Conservation (phyloP, 2,888 invertebrate genomes). For the Thera britannica region DNA sequence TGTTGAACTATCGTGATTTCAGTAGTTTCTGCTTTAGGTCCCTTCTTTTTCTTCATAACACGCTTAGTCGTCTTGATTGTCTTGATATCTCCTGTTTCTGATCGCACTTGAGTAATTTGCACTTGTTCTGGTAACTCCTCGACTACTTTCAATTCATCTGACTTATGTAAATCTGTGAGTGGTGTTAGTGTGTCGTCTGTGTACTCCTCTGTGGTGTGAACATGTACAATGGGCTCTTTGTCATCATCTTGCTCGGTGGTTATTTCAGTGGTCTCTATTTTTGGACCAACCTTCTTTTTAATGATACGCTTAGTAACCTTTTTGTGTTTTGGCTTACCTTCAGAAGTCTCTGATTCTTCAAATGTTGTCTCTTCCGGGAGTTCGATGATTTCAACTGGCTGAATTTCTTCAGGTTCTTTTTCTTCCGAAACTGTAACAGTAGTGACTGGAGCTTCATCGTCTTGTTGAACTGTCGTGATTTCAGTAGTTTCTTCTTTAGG, state of each 20-base stretch:
- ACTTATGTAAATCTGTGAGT: slow-evolving; percentile 31
- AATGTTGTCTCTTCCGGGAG: slow-evolving; percentile 19
- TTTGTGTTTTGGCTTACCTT: slow-evolving; percentile 41
- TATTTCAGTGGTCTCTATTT: slow-evolving; percentile 1
- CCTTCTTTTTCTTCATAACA: slow-evolving; percentile 52
- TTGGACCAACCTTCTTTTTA: slow-evolving; percentile 32
- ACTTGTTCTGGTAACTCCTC: slow-evolving; percentile 53
- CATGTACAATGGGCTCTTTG: neutral
- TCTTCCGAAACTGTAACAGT: slow-evolving; percentile 43
- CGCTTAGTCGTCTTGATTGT: slow-evolving; percentile 45
- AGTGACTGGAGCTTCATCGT: slow-evolving; percentile 47
- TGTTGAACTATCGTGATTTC: slow-evolving; percentile 48
- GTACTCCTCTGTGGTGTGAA: slow-evolving; percentile 36
- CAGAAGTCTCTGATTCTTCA: slow-evolving; percentile 32
- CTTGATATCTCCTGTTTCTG: slow-evolving; percentile 38
- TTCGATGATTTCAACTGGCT: slow-evolving; percentile 22
- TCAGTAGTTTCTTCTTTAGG: slow-evolving; percentile 44
- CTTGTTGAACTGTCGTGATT: slow-evolving; percentile 47
- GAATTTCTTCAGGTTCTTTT: slow-evolving; percentile 3
- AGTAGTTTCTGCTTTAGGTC: slow-evolving; percentile 41
- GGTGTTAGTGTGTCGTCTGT: slow-evolving; percentile 41
- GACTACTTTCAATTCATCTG: slow-evolving; percentile 37
- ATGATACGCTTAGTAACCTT: slow-evolving; percentile 31
- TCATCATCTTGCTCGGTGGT: neutral
- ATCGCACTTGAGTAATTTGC: slow-evolving; percentile 57